phyloP scores from a whole-genome alignment of 1,140 invertebrate genomes.

The Heliconius nattereri region DNA sequence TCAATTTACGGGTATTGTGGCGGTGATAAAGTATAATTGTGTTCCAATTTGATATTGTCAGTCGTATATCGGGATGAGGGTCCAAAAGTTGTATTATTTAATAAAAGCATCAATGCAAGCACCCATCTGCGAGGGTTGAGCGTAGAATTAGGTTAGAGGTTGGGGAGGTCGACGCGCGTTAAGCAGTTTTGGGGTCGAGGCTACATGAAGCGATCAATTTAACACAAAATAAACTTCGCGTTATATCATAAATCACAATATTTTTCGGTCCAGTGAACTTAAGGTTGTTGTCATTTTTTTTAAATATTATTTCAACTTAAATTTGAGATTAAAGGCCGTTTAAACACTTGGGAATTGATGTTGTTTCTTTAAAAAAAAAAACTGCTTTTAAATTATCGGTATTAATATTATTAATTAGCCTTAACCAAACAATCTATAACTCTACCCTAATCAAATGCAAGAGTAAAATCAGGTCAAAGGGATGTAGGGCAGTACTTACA shows the following conservation, averaged over 20 bases:
- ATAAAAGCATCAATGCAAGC: constrained; percentile 66
- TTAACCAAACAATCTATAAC: constrained; percentile 30
- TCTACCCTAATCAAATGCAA: constrained; percentile 50
- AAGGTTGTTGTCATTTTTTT: constrained; percentile 7
- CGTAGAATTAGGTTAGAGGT: constrained; percentile 69
- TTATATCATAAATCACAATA: constrained; percentile 55
- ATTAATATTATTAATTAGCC: constrained; percentile 34
- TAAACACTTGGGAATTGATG: background rate
- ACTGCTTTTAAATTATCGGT: background rate
- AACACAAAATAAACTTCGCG: constrained; percentile 58
- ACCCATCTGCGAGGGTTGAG: constrained; percentile 62
- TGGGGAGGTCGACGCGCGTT: constrained; percentile 59
- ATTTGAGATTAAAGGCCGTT: background rate
- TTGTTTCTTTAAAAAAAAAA: background rate
- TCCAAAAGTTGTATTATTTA: constrained; percentile 59
- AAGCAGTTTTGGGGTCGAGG: constrained; percentile 65
- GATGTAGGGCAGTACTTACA: constrained; percentile 59
- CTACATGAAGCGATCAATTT: constrained; percentile 59
- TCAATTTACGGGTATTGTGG: constrained; percentile 45
- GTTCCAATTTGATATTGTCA: constrained; percentile 51
- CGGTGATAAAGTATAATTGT: constrained; percentile 49
- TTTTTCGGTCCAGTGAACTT: constrained; percentile 39
- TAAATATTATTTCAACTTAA: background rate
- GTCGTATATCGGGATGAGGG: constrained; percentile 33
- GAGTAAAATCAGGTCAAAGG: constrained; percentile 64